These are phyloP conservation scores for Caradrina clavipalpis DNA, from an alignment of 2,888 invertebrate genomes.

Conservation along the genomic window DNA sequence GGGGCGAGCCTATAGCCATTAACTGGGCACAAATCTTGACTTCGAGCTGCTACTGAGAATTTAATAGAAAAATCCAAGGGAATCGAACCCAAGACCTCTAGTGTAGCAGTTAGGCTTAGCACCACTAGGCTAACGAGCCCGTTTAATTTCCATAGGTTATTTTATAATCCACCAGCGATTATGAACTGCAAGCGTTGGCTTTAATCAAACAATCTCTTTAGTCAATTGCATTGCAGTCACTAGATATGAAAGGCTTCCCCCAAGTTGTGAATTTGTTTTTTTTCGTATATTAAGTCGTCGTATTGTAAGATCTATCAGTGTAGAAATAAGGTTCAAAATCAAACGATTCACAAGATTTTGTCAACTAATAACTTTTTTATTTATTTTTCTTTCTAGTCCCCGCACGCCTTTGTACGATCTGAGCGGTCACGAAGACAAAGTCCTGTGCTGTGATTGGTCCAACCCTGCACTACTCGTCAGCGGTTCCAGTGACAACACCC, in stretches of 20 bases:
- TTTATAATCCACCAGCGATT: no score
- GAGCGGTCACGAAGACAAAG: conserved; percentile 98
- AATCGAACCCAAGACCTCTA: no score
- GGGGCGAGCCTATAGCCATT: no score
- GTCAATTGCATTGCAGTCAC: background rate
- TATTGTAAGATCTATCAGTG: background rate
- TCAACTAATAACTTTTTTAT: background rate
- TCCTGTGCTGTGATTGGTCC: conserved; percentile 98
- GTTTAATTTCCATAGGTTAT: no score
- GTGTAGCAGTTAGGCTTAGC: no score
- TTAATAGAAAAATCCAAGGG: no score
- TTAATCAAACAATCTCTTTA: no score
- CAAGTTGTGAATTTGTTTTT: background rate
- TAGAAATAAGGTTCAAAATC: conserved; percentile 15
- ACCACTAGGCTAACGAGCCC: no score
- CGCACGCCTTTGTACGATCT: conserved; percentile 98
- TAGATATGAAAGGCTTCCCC: background rate
- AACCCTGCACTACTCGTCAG: conserved; percentile 96
- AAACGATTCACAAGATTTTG: background rate
- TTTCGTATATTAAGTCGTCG: background rate
- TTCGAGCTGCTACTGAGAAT: no score
- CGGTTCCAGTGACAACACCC: conserved; percentile 97
- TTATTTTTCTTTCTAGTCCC: conserved; percentile 91
- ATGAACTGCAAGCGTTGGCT: no score
- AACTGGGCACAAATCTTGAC: no score